phyloP scores from a whole-genome alignment of 2,797 vertebrate species.

The Sarcophilus harrisii region DNA sequence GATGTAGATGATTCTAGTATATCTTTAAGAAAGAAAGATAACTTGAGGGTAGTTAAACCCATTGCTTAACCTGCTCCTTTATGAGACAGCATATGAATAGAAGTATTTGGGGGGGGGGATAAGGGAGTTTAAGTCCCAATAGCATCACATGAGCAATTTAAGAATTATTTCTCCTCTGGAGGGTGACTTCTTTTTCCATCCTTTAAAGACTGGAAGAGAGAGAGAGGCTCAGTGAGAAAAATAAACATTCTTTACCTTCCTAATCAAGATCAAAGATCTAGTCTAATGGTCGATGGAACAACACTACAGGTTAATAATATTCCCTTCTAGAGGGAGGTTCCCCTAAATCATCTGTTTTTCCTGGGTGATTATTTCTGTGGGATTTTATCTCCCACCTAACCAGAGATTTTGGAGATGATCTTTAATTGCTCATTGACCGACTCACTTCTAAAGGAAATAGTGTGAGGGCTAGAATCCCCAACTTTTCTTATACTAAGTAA shows the following conservation, averaged over 20 bases:
- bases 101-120: neutral
- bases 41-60: neutral
- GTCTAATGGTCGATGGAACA: neutral
- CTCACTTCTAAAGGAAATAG: slow-evolving; percentile 42
- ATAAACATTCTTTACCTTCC: neutral
- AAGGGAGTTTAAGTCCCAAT: neutral
- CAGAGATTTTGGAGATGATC: slow-evolving; percentile 24
- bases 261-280: neutral
- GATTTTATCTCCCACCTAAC: slow-evolving; percentile 16
- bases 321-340: slow-evolving; percentile 26
- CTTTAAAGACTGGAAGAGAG: neutral
- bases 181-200: neutral
- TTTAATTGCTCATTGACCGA: slow-evolving; percentile 7
- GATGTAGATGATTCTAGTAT: neutral
- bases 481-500: slow-evolving; percentile 70
- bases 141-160: neutral
- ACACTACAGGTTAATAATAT: neutral
- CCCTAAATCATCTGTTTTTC: slow-evolving; percentile 20
- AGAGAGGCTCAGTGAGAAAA: neutral
- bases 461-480: slow-evolving; percentile 32
- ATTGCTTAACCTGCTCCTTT: neutral
- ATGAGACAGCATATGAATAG: neutral
- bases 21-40: neutral
- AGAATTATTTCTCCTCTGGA: neutral
- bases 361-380: neutral